Percentiles rank a stretch among this genome's conserved stretches.
Conservation (phyloP, 2,797 vertebrate species). For the Bradypodion pumilum region DNA sequence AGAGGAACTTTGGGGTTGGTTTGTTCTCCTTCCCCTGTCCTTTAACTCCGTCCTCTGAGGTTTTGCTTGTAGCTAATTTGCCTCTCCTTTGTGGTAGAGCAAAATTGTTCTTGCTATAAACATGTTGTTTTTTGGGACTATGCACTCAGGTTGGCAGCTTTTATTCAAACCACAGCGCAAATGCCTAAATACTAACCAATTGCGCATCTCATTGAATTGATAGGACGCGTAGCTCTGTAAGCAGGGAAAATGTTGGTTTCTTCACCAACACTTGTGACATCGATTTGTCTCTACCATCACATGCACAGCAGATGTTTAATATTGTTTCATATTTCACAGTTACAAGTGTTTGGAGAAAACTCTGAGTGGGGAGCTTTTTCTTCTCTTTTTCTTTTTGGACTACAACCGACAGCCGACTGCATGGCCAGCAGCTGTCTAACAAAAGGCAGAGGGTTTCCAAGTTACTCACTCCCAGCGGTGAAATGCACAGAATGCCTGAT, state of each 20-base stretch:
- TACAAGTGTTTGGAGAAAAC: no score
- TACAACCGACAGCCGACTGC: no score
- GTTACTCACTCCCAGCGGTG: neutral
- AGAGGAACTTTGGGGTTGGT: neutral
- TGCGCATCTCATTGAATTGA: neutral
- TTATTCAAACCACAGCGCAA: neutral
- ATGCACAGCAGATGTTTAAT: neutral
- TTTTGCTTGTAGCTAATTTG: conserved; percentile 35
- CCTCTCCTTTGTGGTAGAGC: conserved; percentile 14
- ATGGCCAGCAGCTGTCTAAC: no score
- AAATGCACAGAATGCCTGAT: neutral
- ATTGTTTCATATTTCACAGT: neutral
- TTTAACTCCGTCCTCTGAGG: conserved; percentile 25
- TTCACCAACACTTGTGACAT: neutral
- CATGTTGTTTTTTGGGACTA: conserved; percentile 6
- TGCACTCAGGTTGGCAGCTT: neutral
- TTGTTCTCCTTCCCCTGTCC: neutral
- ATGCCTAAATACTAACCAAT: neutral
- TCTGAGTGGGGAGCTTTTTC: no score
- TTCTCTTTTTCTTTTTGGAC: no score
- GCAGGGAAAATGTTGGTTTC: neutral
- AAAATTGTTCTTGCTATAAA: conserved; percentile 34
- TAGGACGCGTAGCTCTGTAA: neutral
- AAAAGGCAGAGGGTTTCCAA: no score
- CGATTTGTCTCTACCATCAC: neutral